A percentile compares a stretch with the other conserved stretches of the same genome.
Evolutionary conservation across 2,113 vertebrate genomes (phyloP).

Genomic region (Lucifuga dentata): DNA sequence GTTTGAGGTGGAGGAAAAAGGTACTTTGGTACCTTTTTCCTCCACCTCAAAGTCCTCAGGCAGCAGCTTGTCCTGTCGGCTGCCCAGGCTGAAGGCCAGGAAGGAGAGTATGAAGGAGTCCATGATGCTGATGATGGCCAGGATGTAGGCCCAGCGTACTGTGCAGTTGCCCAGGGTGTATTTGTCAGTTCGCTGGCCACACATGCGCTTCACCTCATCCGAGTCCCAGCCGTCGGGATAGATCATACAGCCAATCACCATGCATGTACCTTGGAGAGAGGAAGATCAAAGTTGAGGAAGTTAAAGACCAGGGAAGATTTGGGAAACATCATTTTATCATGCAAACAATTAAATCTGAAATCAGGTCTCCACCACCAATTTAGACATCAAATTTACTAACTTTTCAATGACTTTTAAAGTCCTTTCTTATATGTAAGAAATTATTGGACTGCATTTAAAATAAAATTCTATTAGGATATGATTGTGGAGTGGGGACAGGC

Average conservation of each 20-base stretch:
- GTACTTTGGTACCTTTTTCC: constrained; percentile 83
- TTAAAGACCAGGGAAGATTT: too few species aligned
- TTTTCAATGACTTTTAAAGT: too few species aligned
- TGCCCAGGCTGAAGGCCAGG: constrained; percentile 94
- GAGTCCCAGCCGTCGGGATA: constrained; percentile 99
- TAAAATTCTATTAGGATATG: too few species aligned
- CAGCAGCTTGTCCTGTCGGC: constrained; percentile 93
- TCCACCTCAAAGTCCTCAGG: constrained; percentile 94
- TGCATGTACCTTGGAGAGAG: constrained; percentile 85
- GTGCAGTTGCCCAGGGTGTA: constrained; percentile 96
- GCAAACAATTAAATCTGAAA: too few species aligned
- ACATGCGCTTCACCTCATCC: constrained; percentile 90
- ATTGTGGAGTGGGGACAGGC: too few species aligned
- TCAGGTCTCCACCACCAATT: too few species aligned
- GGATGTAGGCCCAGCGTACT: constrained; percentile 98
- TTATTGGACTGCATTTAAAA: too few species aligned
- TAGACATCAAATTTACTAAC: too few species aligned
- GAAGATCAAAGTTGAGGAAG: too few species aligned
- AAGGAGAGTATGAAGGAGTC: constrained; percentile 94
- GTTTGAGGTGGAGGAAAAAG: too few species aligned
- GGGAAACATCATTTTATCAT: too few species aligned
- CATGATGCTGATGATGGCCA: constrained; percentile 96
- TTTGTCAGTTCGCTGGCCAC: constrained; percentile 94
- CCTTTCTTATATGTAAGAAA: too few species aligned
- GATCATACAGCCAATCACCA: constrained; percentile 96